phyloP scores from a whole-genome alignment of 1,140 invertebrate species.

The Drosophila virilis region DNA sequence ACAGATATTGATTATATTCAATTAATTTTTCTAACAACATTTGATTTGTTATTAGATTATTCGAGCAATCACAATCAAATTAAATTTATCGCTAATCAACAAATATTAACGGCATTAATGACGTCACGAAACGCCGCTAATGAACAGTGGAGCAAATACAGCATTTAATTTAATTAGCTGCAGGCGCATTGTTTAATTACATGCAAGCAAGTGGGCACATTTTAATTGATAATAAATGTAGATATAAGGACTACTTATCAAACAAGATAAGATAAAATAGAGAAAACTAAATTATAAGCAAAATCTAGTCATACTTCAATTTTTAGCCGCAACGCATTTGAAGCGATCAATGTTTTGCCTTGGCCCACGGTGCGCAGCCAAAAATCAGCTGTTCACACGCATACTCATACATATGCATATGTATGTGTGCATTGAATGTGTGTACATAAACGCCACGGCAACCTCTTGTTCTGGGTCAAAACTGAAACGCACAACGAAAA shows the following conservation, averaged over 20 bases:
- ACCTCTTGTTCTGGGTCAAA: constrained; percentile 8
- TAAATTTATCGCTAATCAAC: background rate
- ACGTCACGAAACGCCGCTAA: constrained; percentile 3
- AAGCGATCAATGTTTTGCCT: background rate
- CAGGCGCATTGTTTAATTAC: background rate
- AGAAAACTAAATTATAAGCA: background rate
- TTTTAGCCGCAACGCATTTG: background rate
- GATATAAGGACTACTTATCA: background rate
- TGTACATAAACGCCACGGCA: background rate
- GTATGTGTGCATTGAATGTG: background rate
- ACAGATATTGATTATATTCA: background rate
- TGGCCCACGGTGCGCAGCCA: constrained; percentile 13
- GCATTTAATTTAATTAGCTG: background rate
- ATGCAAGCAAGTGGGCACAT: background rate
- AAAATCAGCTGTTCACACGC: constrained; percentile 28
- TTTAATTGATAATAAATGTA: background rate
- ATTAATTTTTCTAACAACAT: background rate
- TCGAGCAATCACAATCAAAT: background rate
- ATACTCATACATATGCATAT: too few species aligned
- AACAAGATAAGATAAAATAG: constrained; percentile 1
- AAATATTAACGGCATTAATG: constrained; percentile 11
- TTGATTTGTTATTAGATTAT: background rate
- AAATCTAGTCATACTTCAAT: background rate
- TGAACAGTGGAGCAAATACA: constrained; percentile 3
- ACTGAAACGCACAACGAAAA: background rate